Percentiles rank a stretch among this genome's conserved stretches.
phyloP scores from a whole-genome alignment of 1,140 invertebrate species.

The Bombus waltoni region DNA sequence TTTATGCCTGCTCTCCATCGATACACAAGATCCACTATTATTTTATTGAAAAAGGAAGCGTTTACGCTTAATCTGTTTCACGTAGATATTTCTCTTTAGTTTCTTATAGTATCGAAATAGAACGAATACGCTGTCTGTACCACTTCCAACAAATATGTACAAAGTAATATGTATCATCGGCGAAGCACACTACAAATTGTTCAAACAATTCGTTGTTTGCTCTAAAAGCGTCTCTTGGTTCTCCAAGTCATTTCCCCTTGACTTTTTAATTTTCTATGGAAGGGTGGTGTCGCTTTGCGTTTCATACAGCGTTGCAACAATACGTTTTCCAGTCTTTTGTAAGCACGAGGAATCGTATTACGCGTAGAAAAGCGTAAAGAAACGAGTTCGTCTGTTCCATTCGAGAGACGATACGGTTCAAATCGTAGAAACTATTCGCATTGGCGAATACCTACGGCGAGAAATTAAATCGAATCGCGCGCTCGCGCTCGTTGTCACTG shows the following conservation, averaged over 20 bases:
- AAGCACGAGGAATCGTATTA: constrained; percentile 25
- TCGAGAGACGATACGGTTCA: constrained; percentile 27
- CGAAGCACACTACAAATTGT: background rate
- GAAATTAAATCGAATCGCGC: background rate
- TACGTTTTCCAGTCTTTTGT: background rate
- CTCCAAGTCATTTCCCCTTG: background rate
- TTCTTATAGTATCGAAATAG: background rate
- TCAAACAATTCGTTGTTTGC: background rate
- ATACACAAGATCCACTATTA: background rate
- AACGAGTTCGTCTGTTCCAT: constrained; percentile 51
- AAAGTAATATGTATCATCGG: no score
- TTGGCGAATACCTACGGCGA: background rate
- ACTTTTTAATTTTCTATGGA: background rate
- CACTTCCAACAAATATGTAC: background rate
- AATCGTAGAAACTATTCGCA: background rate
- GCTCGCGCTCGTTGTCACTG: constrained; percentile 11
- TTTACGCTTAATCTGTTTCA: background rate
- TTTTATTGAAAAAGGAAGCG: background rate
- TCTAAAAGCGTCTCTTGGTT: background rate
- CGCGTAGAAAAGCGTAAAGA: constrained; percentile 54
- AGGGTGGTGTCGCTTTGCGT: background rate
- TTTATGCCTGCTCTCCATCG: background rate
- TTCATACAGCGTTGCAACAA: no score
- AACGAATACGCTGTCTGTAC: background rate
- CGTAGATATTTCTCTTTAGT: background rate